Evolutionary conservation across 1,140 invertebrate genomes (phyloP).

Genomic region (Charaxes varanes): DNA sequence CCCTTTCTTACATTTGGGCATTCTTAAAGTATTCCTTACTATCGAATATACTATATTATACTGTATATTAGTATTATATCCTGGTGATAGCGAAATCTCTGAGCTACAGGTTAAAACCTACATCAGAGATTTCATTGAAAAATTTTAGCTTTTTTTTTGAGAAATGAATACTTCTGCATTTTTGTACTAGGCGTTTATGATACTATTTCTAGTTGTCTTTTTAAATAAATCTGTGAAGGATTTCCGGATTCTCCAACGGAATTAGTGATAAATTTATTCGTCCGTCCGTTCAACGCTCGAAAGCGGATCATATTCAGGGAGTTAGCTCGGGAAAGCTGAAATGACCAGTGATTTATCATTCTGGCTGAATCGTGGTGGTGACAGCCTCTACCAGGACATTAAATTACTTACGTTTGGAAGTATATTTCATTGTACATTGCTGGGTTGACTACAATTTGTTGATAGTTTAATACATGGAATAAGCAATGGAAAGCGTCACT

Average conservation of each 20-base stretch:
- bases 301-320: conserved; percentile 16
- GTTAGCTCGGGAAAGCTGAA: conserved; percentile 16
- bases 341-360: conserved; percentile 16
- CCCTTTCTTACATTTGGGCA: too few species aligned
- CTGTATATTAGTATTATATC: too few species aligned
- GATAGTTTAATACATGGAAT: neutral
- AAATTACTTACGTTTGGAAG: neutral
- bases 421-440: conserved; percentile 17
- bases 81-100: too few species aligned
- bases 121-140: too few species aligned
- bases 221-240: conserved; percentile 1
- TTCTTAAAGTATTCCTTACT: too few species aligned
- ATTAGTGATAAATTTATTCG: conserved; percentile 17
- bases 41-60: too few species aligned
- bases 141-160: too few species aligned
- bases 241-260: conserved; percentile 7
- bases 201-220: too few species aligned
- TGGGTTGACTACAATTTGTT: neutral
- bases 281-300: conserved; percentile 15
- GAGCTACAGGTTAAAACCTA: too few species aligned
- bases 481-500: conserved; percentile 8
- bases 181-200: too few species aligned
- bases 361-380: conserved; percentile 4
- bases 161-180: too few species aligned
- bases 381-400: neutral